Percentiles rank a stretch among this genome's conserved stretches.
Conservation (phyloP, 1,140 invertebrate genomes). For the Bombus superbus region DNA sequence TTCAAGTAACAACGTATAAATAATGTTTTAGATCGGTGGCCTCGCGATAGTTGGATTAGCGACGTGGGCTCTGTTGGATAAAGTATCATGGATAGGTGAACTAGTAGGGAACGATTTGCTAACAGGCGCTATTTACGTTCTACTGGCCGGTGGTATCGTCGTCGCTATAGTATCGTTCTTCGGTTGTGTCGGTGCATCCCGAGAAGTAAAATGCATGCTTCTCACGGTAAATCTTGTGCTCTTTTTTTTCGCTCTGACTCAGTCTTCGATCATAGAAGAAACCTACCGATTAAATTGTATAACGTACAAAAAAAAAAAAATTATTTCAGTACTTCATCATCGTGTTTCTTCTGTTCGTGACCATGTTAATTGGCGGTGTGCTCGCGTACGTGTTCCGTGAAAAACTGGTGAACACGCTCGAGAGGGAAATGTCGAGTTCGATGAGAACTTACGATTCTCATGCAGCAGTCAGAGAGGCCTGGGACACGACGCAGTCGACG, state of each 20-base stretch:
- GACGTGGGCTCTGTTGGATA: constrained; percentile 91
- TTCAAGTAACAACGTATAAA: not conserved
- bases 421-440: constrained; percentile 90
- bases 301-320: not conserved
- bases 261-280: not conserved
- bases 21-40: constrained; percentile 88
- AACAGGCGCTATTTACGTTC: constrained; percentile 90
- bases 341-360: constrained; percentile 92
- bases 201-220: constrained; percentile 94
- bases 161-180: constrained; percentile 91
- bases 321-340: constrained; percentile 92
- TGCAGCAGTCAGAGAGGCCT: constrained; percentile 88
- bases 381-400: constrained; percentile 94
- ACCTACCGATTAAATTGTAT: not conserved
- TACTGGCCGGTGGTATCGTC: constrained; percentile 90
- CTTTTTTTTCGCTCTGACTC: not conserved
- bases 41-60: constrained; percentile 89
- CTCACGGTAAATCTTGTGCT: constrained; percentile 86
- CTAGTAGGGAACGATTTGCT: constrained; percentile 92
- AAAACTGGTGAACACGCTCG: constrained; percentile 88
- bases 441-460: constrained; percentile 88
- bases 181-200: constrained; percentile 93
- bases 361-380: constrained; percentile 94
- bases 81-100: constrained; percentile 90
- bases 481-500: constrained; percentile 90